Evolutionary conservation across 2,888 invertebrate species (phyloP).

Genomic region (Erpobdella octoculata): DNA sequence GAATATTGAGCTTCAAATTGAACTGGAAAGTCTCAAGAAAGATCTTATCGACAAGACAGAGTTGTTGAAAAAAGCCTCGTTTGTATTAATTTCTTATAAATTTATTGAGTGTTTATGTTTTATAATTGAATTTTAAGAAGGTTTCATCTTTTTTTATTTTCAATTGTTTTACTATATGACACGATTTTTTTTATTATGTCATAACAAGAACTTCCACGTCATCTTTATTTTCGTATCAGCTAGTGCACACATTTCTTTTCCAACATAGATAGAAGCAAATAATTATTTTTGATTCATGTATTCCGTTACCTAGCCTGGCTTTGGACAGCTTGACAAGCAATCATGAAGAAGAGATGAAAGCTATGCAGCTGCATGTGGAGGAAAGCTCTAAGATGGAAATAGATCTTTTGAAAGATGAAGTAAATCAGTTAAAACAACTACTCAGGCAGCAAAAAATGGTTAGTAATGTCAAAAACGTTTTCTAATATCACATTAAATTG

Average conservation of each 20-base stretch:
- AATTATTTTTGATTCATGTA: no score
- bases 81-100: not conserved
- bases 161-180: no score
- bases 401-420: slow-evolving; percentile 10
- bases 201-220: no score
- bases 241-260: no score
- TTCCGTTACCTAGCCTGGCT: slow-evolving; percentile 35
- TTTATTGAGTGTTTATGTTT: not conserved
- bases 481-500: not conserved
- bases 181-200: no score
- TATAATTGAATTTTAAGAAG: not conserved
- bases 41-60: slow-evolving; percentile 72
- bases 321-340: slow-evolving; percentile 32
- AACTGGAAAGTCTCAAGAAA: slow-evolving; percentile 47
- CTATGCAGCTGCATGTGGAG: not conserved
- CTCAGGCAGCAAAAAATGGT: slow-evolving; percentile 15
- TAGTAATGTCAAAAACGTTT: not conserved
- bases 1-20: slow-evolving; percentile 50
- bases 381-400: slow-evolving; percentile 3
- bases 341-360: slow-evolving; percentile 33
- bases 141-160: no score
- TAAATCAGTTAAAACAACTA: slow-evolving; percentile 9
- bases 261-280: no score
- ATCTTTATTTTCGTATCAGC: no score
- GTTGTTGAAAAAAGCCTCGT: slow-evolving; percentile 67